Base-by-base conservation (phyloP, 2,113 vertebrate species). In the Ovibos moschatus region DNA sequence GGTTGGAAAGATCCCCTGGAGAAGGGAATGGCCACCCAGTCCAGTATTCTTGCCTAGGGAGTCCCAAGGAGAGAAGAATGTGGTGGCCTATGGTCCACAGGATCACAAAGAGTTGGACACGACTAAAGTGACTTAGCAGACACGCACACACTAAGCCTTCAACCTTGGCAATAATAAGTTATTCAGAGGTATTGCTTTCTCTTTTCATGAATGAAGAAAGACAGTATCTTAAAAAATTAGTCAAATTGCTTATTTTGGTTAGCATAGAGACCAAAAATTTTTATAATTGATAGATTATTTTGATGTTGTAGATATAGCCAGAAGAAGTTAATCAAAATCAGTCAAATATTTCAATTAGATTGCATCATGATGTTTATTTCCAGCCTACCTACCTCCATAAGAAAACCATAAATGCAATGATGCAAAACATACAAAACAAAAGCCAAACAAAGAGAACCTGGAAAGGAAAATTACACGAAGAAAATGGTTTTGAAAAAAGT, bases 191-290 rank as follows among this genome's bases (percentile, higher is more conserved):
- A 74, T 43, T 91, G 0, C 23, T 94, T 89, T n/a, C 67, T 87
- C 15, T 85, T 84, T 95, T 87, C 11, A 76, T 60, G 3, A 76
- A n/a, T 88, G 45, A 94, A 97, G 57, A 92, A 96, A 91, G 6
- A 62, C 1, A n/a, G 36, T 87, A 4, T 81, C 17, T 76, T 89
- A 33, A 83, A 82, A 91, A 88, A 30, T 71, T 23, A 78, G 21
- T 90, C 33, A 53, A 85, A 58, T 15, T 87, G 55, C 10, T 79
- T 84, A 93, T 83, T 92, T 83, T 92, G 23, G 50, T 95, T 86
- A 94, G 28, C 55, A 91, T 1, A 60, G 23, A 87, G 40, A 57
- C 4, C 7, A 62, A 36, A 84, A 87, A 30, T 87, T 89, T 94
- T 82, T 25, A 79, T 91, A 94, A 74, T 89, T 64, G 71, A 58